A percentile compares a stretch with the other conserved stretches of the same genome.
These are phyloP conservation scores for Lypha dubia DNA, from an alignment of 2,888 invertebrate species.

Conservation along the genomic window DNA sequence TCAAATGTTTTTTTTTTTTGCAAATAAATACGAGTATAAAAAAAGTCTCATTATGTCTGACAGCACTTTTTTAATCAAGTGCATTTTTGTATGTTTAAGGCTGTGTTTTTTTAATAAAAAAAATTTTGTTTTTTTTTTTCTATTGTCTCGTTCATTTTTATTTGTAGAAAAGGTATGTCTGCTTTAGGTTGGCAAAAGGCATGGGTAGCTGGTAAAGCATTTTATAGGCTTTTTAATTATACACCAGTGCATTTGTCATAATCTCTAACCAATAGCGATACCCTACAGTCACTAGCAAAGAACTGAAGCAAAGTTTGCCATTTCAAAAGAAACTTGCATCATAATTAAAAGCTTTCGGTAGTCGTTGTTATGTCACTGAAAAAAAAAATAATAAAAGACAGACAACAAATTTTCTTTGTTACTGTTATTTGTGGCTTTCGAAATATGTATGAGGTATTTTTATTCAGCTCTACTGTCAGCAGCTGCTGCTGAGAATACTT, in stretches of 20 bases:
- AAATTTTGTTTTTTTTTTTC: conserved; percentile 52
- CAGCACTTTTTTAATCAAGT: conserved; percentile 70
- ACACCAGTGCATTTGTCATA: conserved; percentile 55
- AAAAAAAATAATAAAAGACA: too few species aligned
- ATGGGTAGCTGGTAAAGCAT: conserved; percentile 1
- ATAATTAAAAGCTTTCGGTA: too few species aligned
- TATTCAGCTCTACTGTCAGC: conserved; percentile 32
- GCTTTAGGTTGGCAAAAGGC: neutral
- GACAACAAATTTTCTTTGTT: neutral
- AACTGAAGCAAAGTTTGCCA: neutral
- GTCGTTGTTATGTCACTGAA: too few species aligned
- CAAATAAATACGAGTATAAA: conserved; percentile 13
- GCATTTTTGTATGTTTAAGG: conserved; percentile 52
- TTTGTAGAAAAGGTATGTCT: conserved; percentile 1
- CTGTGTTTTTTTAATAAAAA: conserved; percentile 41
- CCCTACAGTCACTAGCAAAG: conserved; percentile 11
- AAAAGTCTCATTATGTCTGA: conserved; percentile 64
- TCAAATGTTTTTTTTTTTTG: neutral
- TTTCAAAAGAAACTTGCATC: neutral
- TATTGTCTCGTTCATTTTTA: conserved; percentile 33
- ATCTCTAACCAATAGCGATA: conserved; percentile 1
- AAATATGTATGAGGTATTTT: conserved; percentile 23
- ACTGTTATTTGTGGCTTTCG: conserved; percentile 26
- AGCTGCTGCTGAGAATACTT: conserved; percentile 17
- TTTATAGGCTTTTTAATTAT: conserved; percentile 46